Conservation (phyloP, 2,113 vertebrate genomes). For the Saguinus imperator region DNA sequence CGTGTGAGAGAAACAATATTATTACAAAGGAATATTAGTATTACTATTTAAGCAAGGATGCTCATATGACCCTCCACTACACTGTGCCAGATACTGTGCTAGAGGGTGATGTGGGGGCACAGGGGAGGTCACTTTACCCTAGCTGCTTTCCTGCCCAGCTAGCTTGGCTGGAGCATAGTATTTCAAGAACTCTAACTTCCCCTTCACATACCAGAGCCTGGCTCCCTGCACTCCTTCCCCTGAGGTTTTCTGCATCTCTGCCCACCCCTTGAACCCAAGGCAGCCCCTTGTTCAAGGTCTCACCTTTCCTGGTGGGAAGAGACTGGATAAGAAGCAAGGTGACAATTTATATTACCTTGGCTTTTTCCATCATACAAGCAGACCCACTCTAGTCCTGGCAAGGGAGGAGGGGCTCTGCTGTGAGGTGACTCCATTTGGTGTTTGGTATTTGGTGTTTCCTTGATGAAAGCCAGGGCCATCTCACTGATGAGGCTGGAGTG, state of each 20-base stretch:
- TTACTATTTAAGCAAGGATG: conserved; percentile 31
- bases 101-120: neutral
- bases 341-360: conserved; percentile 5
- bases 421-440: conserved; percentile 51
- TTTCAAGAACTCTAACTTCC: neutral
- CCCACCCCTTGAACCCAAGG: neutral
- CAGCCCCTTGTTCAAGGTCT: neutral
- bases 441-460: conserved; percentile 69
- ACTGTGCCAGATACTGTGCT: neutral
- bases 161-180: neutral
- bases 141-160: neutral
- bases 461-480: conserved; percentile 69
- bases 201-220: neutral
- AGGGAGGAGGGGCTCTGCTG: conserved; percentile 34
- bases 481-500: conserved; percentile 59
- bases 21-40: neutral
- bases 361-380: neutral
- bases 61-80: neutral
- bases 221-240: neutral
- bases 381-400: neutral
- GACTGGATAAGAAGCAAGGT: conserved; percentile 4
- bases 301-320: conserved; percentile 24
- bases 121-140: neutral
- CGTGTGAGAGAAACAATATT: neutral
- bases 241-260: neutral